A percentile compares a stretch with the other conserved stretches of the same genome.
Evolutionary conservation across 2,888 invertebrate genomes (phyloP).

Genomic region (Carterocephalus palaemon): DNA sequence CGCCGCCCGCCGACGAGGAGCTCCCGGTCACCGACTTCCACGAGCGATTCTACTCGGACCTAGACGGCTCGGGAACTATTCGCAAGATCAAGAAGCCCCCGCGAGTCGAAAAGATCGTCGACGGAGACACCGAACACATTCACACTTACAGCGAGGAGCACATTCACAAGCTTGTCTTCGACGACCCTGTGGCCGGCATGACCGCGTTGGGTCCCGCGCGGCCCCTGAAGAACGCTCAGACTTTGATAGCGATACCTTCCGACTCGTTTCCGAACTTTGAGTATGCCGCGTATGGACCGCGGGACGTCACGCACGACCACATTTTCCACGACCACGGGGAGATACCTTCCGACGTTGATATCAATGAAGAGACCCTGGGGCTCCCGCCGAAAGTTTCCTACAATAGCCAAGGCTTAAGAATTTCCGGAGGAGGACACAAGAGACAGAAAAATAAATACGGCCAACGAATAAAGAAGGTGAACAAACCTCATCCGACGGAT

Average conservation of each 20-base stretch:
- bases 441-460: slow-evolving; percentile 47
- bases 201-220: slow-evolving; percentile 44
- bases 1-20: slow-evolving; percentile 49
- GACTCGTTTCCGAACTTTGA: slow-evolving; percentile 54
- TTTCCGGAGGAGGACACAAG: slow-evolving; percentile 42
- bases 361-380: slow-evolving; percentile 53
- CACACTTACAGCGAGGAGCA: slow-evolving; percentile 76
- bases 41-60: slow-evolving; percentile 72
- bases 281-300: slow-evolving; percentile 66
- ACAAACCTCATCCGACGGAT: slow-evolving; percentile 49
- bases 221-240: slow-evolving; percentile 49
- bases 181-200: slow-evolving; percentile 52
- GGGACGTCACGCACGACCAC: slow-evolving; percentile 74
- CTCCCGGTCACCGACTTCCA: slow-evolving; percentile 66
- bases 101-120: slow-evolving; percentile 73
- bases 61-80: slow-evolving; percentile 66
- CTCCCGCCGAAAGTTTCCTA: slow-evolving; percentile 61
- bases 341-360: slow-evolving; percentile 55
- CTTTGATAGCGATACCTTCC: slow-evolving; percentile 49
- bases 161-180: slow-evolving; percentile 66
- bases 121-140: slow-evolving; percentile 74
- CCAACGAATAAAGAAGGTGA: slow-evolving; percentile 48
- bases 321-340: slow-evolving; percentile 74
- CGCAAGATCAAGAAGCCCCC: slow-evolving; percentile 69
- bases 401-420: slow-evolving; percentile 57